A percentile compares a stretch with the other conserved stretches of the same genome.
These are phyloP conservation scores for Syritta pipiens DNA, from an alignment of 2,888 invertebrate species.

Conservation along the genomic window DNA sequence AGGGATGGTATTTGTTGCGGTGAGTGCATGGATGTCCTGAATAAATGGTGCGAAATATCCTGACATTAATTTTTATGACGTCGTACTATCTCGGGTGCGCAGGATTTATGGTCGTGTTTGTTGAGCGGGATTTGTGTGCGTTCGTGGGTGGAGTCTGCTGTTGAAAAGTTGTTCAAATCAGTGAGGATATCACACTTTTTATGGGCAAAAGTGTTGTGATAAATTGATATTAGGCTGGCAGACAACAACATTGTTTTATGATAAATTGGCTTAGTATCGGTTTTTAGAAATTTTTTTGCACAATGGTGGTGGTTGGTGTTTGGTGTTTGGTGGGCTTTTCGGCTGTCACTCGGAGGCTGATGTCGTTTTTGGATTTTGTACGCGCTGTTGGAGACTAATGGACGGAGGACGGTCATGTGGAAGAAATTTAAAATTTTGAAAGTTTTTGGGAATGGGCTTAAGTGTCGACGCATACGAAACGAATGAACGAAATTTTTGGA, in stretches of 20 bases:
- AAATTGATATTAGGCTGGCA: conserved; percentile 13
- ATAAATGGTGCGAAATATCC: conserved; percentile 61
- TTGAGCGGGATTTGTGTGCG: conserved; percentile 13
- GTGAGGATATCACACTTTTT: conserved; percentile 20
- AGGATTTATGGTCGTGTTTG: conserved; percentile 45
- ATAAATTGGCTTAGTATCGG: conserved; percentile 6
- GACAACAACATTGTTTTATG: conserved; percentile 21
- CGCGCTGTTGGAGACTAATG: too few species aligned
- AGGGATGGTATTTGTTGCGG: conserved; percentile 13
- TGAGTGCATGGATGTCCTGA: conserved; percentile 28
- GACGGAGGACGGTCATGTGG: too few species aligned
- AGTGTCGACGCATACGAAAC: too few species aligned
- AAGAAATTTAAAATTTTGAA: too few species aligned
- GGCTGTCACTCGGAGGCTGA: too few species aligned
- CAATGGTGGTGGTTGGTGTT: too few species aligned
- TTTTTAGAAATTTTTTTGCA: too few species aligned
- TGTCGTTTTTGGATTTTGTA: too few species aligned
- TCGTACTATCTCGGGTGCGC: conserved; percentile 27
- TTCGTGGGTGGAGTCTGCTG: background rate
- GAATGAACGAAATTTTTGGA: too few species aligned
- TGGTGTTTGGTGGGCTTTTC: too few species aligned
- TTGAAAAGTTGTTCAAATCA: conserved; percentile 34
- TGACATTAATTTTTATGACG: conserved; percentile 55
- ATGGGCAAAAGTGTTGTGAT: conserved; percentile 13
- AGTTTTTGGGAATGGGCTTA: too few species aligned